Evolutionary conservation across 2,113 vertebrate genomes (phyloP).

Genomic region (Oxyura jamaicensis): DNA sequence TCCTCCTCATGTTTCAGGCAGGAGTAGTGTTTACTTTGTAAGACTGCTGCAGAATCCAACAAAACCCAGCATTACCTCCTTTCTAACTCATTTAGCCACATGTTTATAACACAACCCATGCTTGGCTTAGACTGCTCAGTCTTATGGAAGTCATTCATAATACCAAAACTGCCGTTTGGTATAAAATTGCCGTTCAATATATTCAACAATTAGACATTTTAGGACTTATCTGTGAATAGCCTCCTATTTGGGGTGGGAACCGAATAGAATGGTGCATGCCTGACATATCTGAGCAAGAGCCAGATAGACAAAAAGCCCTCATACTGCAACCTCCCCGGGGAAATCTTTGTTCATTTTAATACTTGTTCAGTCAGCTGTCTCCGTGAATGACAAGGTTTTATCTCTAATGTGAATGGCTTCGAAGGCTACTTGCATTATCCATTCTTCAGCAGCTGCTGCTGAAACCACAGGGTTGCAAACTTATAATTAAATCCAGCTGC

Average conservation of each 20-base stretch:
- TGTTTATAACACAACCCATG: neutral
- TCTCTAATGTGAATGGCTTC: conserved; percentile 75
- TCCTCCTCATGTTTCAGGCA: neutral
- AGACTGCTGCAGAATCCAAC: neutral
- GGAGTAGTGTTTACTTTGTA: neutral
- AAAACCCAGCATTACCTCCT: neutral
- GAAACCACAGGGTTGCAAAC: conserved; percentile 75
- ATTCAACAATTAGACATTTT: fast-evolving
- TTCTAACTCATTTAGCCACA: neutral
- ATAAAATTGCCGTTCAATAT: neutral
- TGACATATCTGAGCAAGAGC: conserved; percentile 56
- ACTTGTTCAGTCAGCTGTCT: conserved; percentile 78
- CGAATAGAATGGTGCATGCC: neutral
- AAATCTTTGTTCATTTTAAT: conserved; percentile 80
- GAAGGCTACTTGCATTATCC: conserved; percentile 77
- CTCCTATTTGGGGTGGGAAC: conserved; percentile 1
- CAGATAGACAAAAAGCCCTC: conserved; percentile 54
- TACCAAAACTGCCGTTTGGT: neutral
- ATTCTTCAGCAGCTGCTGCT: conserved; percentile 77
- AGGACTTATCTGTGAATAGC: neutral
- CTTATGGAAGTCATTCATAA: neutral
- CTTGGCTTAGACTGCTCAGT: neutral
- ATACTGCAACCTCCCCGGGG: conserved; percentile 61
- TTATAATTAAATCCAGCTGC: conserved; percentile 83
- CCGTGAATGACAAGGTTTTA: conserved; percentile 79